Evolutionary conservation across 1,140 invertebrate species (phyloP).

Genomic region (Nylanderia fulva): DNA sequence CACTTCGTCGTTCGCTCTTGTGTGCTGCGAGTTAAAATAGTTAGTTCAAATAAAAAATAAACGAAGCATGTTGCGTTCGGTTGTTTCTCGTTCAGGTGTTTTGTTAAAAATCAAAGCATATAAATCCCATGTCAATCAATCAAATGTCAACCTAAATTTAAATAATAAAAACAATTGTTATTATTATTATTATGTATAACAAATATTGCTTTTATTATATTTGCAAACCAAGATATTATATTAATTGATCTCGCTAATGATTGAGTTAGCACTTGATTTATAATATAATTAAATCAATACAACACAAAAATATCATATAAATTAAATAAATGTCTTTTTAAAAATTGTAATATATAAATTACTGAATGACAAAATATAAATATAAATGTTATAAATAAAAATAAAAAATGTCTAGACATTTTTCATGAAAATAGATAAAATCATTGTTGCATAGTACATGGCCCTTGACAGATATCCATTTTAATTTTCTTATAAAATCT

Average conservation of each 20-base stretch:
- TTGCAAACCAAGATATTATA: no score
- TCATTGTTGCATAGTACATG: background rate
- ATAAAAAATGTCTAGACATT: background rate
- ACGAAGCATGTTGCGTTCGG: background rate
- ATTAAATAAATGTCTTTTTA: background rate
- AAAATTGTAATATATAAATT: background rate
- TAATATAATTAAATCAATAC: background rate
- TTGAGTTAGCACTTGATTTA: background rate
- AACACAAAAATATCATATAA: background rate
- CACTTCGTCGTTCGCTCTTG: background rate
- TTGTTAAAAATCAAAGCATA: slow-evolving; percentile 1
- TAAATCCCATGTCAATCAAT: slow-evolving; percentile 21
- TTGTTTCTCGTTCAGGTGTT: background rate
- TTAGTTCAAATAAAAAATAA: slow-evolving; percentile 11
- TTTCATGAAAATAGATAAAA: background rate
- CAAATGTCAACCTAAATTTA: slow-evolving; percentile 4
- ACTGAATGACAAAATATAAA: background rate
- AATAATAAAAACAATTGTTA: background rate
- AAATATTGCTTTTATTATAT: background rate
- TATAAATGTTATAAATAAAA: background rate
- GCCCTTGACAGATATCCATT: background rate
- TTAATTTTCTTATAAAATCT: background rate
- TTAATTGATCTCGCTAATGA: background rate
- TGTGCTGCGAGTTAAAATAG: background rate
- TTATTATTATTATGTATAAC: background rate